Percentiles rank a stretch among this genome's conserved stretches.
Conservation (phyloP, 2,797 vertebrate species). For the Gymnoscopelus microlampas region DNA sequence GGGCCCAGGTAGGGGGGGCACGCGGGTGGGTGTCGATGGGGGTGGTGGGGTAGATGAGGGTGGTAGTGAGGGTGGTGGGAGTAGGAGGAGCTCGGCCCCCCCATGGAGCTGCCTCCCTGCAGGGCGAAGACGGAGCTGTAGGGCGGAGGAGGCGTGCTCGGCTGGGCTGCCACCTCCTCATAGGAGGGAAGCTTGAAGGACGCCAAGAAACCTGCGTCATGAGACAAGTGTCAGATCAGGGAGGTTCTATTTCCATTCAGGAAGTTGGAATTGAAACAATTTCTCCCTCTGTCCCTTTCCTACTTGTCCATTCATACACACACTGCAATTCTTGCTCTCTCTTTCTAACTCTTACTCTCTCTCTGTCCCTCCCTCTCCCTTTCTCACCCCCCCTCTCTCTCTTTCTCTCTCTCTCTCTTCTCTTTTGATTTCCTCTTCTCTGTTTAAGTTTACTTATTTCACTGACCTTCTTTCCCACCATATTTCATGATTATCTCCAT, state of each 20-base stretch:
- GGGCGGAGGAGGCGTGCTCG: conserved; percentile 88
- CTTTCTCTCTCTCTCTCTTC: too few species aligned
- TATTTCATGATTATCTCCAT: too few species aligned
- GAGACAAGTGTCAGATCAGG: conserved; percentile 12
- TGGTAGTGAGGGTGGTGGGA: conserved; percentile 55
- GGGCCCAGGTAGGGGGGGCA: conserved; percentile 69
- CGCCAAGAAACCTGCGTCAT: conserved; percentile 84
- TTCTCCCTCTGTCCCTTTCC: too few species aligned
- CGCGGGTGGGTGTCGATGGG: conserved; percentile 10
- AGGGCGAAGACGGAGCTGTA: conserved; percentile 85
- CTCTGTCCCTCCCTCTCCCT: too few species aligned
- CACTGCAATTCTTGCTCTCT: too few species aligned
- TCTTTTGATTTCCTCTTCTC: too few species aligned
- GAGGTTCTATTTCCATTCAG: not conserved
- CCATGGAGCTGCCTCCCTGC: conserved; percentile 71
- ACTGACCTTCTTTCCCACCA: too few species aligned
- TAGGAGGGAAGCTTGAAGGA: conserved; percentile 93
- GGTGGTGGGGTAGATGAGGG: conserved; percentile 49
- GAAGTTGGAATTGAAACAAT: too few species aligned
- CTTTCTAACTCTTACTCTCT: too few species aligned
- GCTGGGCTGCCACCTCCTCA: conserved; percentile 88
- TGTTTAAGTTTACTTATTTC: too few species aligned
- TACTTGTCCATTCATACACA: too few species aligned
- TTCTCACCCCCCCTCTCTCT: too few species aligned
- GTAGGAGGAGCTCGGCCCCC: conserved; percentile 63